Conservation (phyloP, 2,888 invertebrate genomes). For the Epinotia demarniana region DNA sequence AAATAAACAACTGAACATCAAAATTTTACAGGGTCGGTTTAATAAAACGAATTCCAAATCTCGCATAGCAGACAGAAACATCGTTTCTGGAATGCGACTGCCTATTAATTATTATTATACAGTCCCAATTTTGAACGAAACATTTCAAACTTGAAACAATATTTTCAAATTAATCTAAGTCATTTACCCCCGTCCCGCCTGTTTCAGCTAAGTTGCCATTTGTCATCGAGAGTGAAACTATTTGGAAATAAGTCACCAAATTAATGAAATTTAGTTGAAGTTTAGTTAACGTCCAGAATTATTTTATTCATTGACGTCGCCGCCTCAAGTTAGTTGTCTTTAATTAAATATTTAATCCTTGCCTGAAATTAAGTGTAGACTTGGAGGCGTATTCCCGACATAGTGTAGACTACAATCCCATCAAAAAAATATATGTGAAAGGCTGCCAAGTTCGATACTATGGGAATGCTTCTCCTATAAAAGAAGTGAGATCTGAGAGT, state of each 20-base stretch:
- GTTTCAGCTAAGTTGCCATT: slow-evolving; percentile 23
- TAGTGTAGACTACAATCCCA: background rate
- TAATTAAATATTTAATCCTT: slow-evolving; percentile 64
- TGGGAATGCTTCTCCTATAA: too few relatives aligned
- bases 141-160: slow-evolving; percentile 7
- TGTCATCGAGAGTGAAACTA: slow-evolving; percentile 23
- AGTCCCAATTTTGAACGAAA: background rate
- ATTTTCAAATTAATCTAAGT: slow-evolving; percentile 20
- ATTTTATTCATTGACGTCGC: slow-evolving; percentile 49
- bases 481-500: too few relatives aligned
- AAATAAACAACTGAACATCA: background rate
- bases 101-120: slow-evolving; percentile 2
- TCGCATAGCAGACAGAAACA: background rate
- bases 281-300: slow-evolving; percentile 42
- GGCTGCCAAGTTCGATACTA: too few relatives aligned
- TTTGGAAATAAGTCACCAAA: slow-evolving; percentile 19
- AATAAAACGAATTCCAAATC: background rate
- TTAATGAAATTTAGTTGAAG: slow-evolving; percentile 14
- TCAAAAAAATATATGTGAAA: too few relatives aligned
- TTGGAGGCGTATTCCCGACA: slow-evolving; percentile 54
- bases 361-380: slow-evolving; percentile 56
- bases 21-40: background rate
- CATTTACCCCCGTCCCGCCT: slow-evolving; percentile 3
- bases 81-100: background rate
- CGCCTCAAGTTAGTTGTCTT: slow-evolving; percentile 56